phyloP scores from a whole-genome alignment of 2,888 invertebrate genomes.

The Perizoma affinitatum region DNA sequence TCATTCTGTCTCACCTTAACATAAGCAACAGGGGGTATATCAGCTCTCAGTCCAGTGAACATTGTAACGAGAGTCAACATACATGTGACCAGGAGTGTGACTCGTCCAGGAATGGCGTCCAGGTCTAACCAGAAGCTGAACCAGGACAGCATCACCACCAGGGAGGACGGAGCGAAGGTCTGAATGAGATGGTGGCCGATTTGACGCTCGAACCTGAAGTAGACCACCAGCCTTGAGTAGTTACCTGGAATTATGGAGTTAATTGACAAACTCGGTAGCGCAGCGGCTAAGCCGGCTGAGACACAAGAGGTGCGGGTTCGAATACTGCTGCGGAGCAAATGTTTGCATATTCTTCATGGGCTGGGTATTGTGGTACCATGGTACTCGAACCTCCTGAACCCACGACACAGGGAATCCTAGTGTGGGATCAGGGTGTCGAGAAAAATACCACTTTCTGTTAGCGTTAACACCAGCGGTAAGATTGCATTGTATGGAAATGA shows the following conservation, averaged over 20 bases:
- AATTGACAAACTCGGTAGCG: too few species aligned
- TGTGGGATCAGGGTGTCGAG: too few species aligned
- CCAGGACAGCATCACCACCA: constrained; percentile 94
- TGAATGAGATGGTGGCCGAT: constrained; percentile 94
- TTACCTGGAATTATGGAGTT: constrained; percentile 81
- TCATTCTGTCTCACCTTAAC: constrained; percentile 86
- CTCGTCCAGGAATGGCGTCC: constrained; percentile 93
- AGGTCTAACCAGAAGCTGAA: constrained; percentile 94
- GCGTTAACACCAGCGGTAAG: too few species aligned
- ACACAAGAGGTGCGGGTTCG: too few species aligned
- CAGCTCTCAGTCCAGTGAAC: constrained; percentile 92
- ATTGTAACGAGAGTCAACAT: constrained; percentile 93
- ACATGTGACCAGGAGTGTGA: constrained; percentile 92
- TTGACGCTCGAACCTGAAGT: constrained; percentile 92
- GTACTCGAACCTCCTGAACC: too few species aligned
- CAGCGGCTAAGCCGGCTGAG: too few species aligned
- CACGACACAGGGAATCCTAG: too few species aligned
- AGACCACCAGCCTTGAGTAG: constrained; percentile 90
- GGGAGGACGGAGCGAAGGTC: constrained; percentile 92
- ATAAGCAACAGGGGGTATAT: constrained; percentile 94
- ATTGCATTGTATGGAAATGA: too few species aligned
- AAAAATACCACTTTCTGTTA: too few species aligned
- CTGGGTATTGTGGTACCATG: too few species aligned
- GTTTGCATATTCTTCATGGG: too few species aligned
- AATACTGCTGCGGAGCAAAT: too few species aligned